Percentiles rank a stretch among this genome's conserved stretches.
phyloP scores from a whole-genome alignment of 2,797 vertebrate species.

The Crenichthys baileyi region DNA sequence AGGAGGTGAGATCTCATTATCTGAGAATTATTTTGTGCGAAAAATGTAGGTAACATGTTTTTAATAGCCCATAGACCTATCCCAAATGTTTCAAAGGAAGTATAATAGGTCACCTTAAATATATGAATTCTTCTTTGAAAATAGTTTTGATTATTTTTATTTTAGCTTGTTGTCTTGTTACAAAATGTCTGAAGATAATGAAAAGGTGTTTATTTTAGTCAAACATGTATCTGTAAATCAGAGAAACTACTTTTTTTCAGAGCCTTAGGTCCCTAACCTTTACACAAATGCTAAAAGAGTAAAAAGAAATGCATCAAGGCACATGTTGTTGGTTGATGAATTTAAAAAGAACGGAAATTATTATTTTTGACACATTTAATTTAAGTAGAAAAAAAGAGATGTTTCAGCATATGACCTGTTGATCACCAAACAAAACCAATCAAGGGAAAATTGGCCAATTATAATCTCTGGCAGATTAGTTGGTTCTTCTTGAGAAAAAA shows the following conservation, averaged over 20 bases:
- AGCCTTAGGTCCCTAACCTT: background rate
- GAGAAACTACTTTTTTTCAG: background rate
- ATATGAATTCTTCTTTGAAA: background rate
- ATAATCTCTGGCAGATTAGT: background rate
- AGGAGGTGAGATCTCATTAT: too few relatives aligned
- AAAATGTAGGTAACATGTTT: too few relatives aligned
- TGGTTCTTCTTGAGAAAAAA: background rate
- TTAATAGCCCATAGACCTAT: too few relatives aligned
- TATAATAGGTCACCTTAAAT: too few relatives aligned
- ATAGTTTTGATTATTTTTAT: background rate
- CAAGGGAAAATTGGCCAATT: background rate
- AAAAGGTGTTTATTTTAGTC: background rate
- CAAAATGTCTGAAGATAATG: background rate
- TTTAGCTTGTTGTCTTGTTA: background rate
- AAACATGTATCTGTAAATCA: background rate
- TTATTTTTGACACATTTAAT: background rate
- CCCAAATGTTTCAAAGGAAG: too few relatives aligned
- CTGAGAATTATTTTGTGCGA: too few relatives aligned
- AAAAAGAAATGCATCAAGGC: background rate
- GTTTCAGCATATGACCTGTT: background rate
- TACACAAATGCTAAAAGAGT: background rate
- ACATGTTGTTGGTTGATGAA: background rate
- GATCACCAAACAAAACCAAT: background rate
- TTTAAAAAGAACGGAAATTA: background rate
- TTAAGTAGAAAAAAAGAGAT: background rate